A percentile compares a stretch with the other conserved stretches of the same genome.
phyloP scores from a whole-genome alignment of 2,113 vertebrate genomes.

The Acanthisitta chloris region DNA sequence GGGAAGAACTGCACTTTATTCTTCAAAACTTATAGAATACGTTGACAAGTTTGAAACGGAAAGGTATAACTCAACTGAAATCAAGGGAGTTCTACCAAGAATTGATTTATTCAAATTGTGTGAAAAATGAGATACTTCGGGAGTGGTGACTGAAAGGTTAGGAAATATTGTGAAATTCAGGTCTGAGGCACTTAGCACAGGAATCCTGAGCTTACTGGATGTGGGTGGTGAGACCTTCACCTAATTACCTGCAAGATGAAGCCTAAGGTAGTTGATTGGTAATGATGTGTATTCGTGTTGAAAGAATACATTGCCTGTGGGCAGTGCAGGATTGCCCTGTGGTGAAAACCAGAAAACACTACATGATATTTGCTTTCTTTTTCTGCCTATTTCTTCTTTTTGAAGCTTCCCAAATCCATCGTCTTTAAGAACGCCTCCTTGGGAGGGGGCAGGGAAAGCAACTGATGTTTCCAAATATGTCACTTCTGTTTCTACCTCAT shows the following conservation, averaged over 20 bases:
- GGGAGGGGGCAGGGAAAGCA: rapidly evolving
- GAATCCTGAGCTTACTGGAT: not conserved
- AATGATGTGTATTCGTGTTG: rapidly evolving
- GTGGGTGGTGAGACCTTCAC: not conserved
- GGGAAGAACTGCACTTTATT: not conserved
- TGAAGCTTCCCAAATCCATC: not conserved
- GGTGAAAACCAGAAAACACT: not conserved
- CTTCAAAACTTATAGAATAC: not conserved
- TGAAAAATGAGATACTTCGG: not conserved
- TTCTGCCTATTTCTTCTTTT: not conserved
- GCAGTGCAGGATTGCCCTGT: not conserved
- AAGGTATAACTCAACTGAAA: not conserved
- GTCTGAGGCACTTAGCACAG: not conserved
- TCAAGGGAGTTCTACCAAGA: not conserved
- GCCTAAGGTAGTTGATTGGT: not conserved
- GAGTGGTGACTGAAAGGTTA: not conserved
- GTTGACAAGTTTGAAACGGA: not conserved
- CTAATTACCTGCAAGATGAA: not conserved
- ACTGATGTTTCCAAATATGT: not conserved
- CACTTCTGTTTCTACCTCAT: not conserved
- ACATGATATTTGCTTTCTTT: not conserved
- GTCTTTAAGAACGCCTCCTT: not conserved
- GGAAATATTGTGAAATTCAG: not conserved
- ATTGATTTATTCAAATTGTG: not conserved
- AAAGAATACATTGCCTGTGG: not conserved